These are phyloP conservation scores for Oxytorus armatus DNA, from an alignment of 2,888 invertebrate genomes.

Conservation along the genomic window DNA sequence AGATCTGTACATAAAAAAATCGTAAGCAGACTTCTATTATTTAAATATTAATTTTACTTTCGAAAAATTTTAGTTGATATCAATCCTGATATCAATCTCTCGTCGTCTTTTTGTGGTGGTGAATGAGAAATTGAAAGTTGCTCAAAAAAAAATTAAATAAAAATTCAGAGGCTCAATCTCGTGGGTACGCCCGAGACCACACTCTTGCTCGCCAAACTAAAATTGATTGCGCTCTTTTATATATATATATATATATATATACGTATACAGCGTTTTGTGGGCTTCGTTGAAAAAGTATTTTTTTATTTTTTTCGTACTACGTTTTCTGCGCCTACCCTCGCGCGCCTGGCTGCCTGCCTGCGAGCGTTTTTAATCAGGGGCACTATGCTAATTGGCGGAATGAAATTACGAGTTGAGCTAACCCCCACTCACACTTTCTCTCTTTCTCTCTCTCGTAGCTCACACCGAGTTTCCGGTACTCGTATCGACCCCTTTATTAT, in stretches of 20 bases:
- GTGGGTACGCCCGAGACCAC: background rate
- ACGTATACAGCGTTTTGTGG: background rate
- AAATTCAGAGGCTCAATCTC: no score
- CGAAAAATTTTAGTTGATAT: constrained; percentile 22
- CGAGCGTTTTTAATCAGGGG: constrained; percentile 74
- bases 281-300: constrained; percentile 44
- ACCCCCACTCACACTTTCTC: constrained; percentile 20
- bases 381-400: constrained; percentile 74
- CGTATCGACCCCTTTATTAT: constrained; percentile 65
- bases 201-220: constrained; percentile 41
- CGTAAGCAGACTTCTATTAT: no score
- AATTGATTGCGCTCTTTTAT: constrained; percentile 46
- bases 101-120: no score
- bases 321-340: constrained; percentile 46
- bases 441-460: constrained; percentile 37
- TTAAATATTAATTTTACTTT: no score
- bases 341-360: constrained; percentile 52
- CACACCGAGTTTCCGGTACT: constrained; percentile 69
- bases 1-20: no score
- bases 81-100: no score
- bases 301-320: constrained; percentile 44
- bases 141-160: background rate
- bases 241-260: constrained; percentile 14
- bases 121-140: no score
- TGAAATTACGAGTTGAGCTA: constrained; percentile 72